Base-by-base conservation (phyloP, 2,888 invertebrate genomes). In the Lasioglossum leucozonium region DNA sequence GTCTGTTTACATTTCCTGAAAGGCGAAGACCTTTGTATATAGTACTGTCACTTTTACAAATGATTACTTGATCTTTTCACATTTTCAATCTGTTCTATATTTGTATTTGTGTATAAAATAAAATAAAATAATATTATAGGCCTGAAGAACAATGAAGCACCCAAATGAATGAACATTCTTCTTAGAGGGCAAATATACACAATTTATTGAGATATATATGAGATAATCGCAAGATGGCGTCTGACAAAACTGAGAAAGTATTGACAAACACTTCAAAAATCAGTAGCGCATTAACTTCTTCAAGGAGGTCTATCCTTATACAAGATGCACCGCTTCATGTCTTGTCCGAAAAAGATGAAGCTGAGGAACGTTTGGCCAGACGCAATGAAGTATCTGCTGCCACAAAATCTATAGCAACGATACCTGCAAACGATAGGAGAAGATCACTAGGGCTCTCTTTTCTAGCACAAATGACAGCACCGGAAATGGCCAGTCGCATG, bases 311-410 rank as follows among this genome's bases (percentile, higher is more conserved):
- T 78, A 67, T 37, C 37, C 44, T 10, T 67, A 13, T 3, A 75
- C 83, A 16, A 74, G 71, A 13, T 37, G 13, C 0, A 2, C 8
- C 16, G 0, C 13, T 69, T 0, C 42, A 37, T 13, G 22, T n/a
- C 4, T 65, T 92, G 2, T 81, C 75, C 22, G 91, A 92, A 72
- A 94, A 94, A 74, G 93, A 94, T 67, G 94, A 95, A 77, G 93
- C 93, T 65, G 91, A 91, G 4, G 94, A 95, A 85, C 90, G 88
- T 72, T 72, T 89, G 8, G 84, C 85, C 11, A 85, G 92, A 37
- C 87, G 93, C 18, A 77, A 82, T 30, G 89, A 92, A 16, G 18
- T 0, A 51, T 51, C 10, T 3, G 3, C 51, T n/a, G 10, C 3
- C 2, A 51, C 0, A 16, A 51, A 55, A 55, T 55, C 10, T 55